Base-by-base conservation (phyloP, 2,888 invertebrate species). In the Limulus polyphemus region DNA sequence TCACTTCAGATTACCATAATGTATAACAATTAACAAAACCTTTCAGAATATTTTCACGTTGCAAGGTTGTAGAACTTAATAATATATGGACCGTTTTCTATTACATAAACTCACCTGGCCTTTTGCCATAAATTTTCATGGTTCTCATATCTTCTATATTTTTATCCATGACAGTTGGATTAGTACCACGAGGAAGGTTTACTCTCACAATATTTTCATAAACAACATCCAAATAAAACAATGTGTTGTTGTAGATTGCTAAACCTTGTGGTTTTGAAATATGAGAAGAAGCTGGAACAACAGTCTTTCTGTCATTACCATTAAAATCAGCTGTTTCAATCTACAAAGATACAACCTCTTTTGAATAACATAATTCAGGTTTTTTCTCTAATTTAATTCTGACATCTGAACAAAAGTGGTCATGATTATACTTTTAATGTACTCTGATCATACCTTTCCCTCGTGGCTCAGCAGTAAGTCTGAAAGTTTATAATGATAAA, bases 161-260 rank as follows among this genome's bases (percentile, higher is more conserved):
- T 1, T 86, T 83, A 73, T 93, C 92, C 73, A 94, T 92, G 71
- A 90, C 89, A 46, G 89, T 73, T 49, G 92, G 83, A 72, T 89
- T 88, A 61, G 84, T 85, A 0, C 88, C 90, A 55, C 83, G 82
- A 0, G 89, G 87, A 10, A 93, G 77, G 71, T 91, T 88, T 0
- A 91, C 87, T 61, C 88, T 82, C 55, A 88, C 87, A 59, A 95
- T 84, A 74, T 91, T 90, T 73, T 98, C 97, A 74, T 88, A 93
- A 0, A 83, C 80, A 0, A 91, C 87, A 75, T 98, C 98, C 17
- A 94, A 78, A 68, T 90, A 90, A 74, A 90, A 97, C 0, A 97
- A 77, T 32, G 87, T 80, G 10, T 84, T 87, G 62, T 90, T 88
- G 49, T 89, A 81, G 0, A 94, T 84, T 1, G 87, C 89, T 13